phyloP scores from a whole-genome alignment of 2,888 invertebrate species.

The Synanthedon tipuliformis region DNA sequence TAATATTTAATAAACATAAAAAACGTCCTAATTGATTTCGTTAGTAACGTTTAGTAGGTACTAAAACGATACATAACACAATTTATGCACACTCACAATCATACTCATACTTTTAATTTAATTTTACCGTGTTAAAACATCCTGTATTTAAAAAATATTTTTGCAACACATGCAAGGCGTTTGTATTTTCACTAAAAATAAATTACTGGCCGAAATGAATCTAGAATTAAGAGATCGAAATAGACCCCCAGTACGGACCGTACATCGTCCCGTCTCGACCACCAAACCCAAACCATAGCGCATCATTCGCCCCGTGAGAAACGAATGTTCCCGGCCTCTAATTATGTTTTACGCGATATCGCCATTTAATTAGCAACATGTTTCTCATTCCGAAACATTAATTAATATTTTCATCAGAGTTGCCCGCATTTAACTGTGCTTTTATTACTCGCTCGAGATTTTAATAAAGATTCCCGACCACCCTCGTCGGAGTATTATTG shows the following conservation, averaged over 20 bases:
- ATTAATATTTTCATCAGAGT: conserved; percentile 69
- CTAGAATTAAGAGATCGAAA: too few species aligned
- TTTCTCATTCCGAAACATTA: conserved; percentile 67
- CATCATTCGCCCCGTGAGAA: conserved; percentile 54
- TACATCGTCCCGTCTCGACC: conserved; percentile 10
- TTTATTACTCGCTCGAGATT: conserved; percentile 66
- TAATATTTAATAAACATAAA: too few species aligned
- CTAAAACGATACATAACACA: too few species aligned
- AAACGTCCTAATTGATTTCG: too few species aligned
- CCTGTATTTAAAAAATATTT: too few species aligned
- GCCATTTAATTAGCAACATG: conserved; percentile 70
- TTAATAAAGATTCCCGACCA: conserved; percentile 68
- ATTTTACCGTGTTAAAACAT: too few species aligned
- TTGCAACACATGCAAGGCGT: too few species aligned
- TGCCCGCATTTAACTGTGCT: conserved; percentile 66
- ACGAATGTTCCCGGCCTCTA: conserved; percentile 62
- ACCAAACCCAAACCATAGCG: conserved; percentile 7
- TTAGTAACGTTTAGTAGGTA: too few species aligned
- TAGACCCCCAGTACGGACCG: conserved; percentile 14
- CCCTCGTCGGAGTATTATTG: conserved; percentile 57
- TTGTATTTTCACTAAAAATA: too few species aligned
- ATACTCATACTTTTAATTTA: too few species aligned
- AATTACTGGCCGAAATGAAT: too few species aligned
- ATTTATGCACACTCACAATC: too few species aligned
- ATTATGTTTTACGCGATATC: conserved; percentile 69